Percentiles rank a stretch among this genome's conserved stretches.
These are phyloP conservation scores for Nerophis lumbriciformis DNA, from an alignment of 2,113 vertebrate genomes.

Conservation along the genomic window DNA sequence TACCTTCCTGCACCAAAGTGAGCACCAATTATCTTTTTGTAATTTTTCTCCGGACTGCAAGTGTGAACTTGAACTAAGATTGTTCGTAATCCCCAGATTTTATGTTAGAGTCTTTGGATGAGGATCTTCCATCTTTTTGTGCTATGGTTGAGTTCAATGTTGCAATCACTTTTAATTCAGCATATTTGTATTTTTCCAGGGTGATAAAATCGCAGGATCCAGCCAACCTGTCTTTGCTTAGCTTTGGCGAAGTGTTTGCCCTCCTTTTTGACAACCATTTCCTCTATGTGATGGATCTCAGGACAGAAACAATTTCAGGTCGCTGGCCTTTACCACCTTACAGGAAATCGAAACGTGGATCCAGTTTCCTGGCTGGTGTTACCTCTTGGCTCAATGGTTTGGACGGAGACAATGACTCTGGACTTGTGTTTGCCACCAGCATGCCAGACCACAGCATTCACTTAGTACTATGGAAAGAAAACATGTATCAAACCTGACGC, in stretches of 20 bases:
- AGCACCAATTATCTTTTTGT: too few species aligned
- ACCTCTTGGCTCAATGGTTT: slow-evolving; percentile 91
- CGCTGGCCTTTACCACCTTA: slow-evolving; percentile 96
- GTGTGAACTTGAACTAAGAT: too few species aligned
- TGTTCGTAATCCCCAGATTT: too few species aligned
- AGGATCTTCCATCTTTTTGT: too few species aligned
- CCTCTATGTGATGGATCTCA: slow-evolving; percentile 95
- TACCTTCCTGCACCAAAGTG: too few species aligned
- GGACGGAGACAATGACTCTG: slow-evolving; percentile 88
- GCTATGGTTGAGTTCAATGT: too few species aligned
- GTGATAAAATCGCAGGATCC: slow-evolving; percentile 91
- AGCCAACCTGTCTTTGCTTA: slow-evolving; percentile 87
- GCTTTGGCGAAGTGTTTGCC: slow-evolving; percentile 92
- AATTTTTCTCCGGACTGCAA: too few species aligned
- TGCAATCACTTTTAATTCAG: background rate
- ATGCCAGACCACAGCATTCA: slow-evolving; percentile 99
- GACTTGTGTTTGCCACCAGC: slow-evolving; percentile 96
- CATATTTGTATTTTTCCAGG: slow-evolving; percentile 65
- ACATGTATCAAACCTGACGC: slow-evolving; percentile 47
- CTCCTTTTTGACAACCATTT: slow-evolving; percentile 94
- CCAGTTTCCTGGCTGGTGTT: slow-evolving; percentile 94
- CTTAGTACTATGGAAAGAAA: slow-evolving; percentile 96
- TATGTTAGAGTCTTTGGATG: too few species aligned
- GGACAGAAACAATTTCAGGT: slow-evolving; percentile 89
- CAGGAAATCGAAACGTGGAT: slow-evolving; percentile 95